Conservation (phyloP, 2,888 invertebrate species). For the Drosophila atripex region DNA sequence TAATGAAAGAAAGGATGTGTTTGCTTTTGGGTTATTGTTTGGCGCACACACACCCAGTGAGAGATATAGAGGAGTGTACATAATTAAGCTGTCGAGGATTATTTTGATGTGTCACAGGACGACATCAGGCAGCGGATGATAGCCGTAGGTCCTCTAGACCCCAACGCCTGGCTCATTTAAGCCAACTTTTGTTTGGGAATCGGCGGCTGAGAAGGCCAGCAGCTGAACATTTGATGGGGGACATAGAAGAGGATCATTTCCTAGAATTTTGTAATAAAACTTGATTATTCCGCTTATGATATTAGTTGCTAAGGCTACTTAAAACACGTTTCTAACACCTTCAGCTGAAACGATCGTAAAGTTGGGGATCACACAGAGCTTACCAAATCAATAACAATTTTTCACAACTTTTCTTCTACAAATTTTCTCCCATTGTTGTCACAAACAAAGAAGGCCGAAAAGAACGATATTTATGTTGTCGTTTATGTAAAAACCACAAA, state of each 20-base stretch:
- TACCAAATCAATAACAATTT: conserved; percentile 72
- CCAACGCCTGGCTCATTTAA: conserved; percentile 61
- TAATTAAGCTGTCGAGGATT: conserved; percentile 83
- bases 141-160: conserved; percentile 45
- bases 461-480: conserved; percentile 73
- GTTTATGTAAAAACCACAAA: conserved; percentile 70
- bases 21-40: conserved; percentile 50
- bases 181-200: conserved; percentile 74
- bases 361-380: conserved; percentile 28
- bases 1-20: conserved; percentile 55
- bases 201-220: conserved; percentile 41
- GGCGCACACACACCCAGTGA: conserved; percentile 19
- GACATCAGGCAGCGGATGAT: conserved; percentile 73
- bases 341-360: conserved; percentile 37
- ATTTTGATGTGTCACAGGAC: conserved; percentile 80
- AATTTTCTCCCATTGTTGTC: conserved; percentile 47
- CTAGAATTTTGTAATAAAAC: conserved; percentile 8
- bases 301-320: conserved; percentile 13
- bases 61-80: conserved; percentile 76
- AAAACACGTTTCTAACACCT: conserved; percentile 20
- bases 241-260: conserved; percentile 17
- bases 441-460: conserved; percentile 58
- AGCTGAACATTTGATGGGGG: conserved; percentile 16
- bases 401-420: conserved; percentile 64
- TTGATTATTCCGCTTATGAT: neutral